Evolutionary conservation across 37 sponge, comb jelly and placozoan genomes (phyloP).

Genomic region (Beroe ovata): DNA sequence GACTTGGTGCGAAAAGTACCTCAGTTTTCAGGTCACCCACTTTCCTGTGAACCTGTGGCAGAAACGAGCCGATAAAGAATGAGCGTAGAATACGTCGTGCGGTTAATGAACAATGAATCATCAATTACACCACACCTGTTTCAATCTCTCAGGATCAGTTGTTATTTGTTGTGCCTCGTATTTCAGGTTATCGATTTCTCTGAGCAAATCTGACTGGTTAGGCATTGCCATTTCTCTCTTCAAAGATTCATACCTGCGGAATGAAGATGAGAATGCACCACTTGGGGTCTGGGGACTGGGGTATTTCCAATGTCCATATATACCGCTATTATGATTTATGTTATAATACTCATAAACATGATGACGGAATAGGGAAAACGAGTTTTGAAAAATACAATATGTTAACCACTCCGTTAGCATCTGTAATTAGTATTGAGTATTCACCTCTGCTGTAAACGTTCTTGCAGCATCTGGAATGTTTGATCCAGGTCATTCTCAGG

Average conservation of each 20-base stretch:
- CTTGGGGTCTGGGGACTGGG: no score
- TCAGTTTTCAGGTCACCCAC: not conserved
- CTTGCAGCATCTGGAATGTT: not conserved
- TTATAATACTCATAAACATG: no score
- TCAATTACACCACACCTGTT: not conserved
- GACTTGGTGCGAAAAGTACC: not conserved
- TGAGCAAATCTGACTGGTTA: not conserved
- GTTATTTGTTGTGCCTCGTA: not conserved
- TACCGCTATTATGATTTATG: no score
- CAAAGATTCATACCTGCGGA: not conserved
- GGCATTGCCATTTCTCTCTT: not conserved
- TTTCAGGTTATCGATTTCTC: not conserved
- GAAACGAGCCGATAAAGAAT: no score
- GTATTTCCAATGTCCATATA: no score
- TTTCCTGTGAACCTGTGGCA: conserved; percentile 2
- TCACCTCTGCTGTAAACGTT: not conserved
- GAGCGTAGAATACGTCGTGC: no score
- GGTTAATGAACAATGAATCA: no score
- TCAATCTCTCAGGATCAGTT: not conserved
- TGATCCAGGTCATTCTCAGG: not conserved
- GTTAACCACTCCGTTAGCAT: no score
- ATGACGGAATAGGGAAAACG: no score
- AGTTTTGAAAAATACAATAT: no score
- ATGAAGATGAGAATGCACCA: no score
- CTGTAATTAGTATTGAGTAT: no score